Evolutionary conservation across 2,113 vertebrate genomes (phyloP).

Genomic region (Girardinichthys multiradiatus): DNA sequence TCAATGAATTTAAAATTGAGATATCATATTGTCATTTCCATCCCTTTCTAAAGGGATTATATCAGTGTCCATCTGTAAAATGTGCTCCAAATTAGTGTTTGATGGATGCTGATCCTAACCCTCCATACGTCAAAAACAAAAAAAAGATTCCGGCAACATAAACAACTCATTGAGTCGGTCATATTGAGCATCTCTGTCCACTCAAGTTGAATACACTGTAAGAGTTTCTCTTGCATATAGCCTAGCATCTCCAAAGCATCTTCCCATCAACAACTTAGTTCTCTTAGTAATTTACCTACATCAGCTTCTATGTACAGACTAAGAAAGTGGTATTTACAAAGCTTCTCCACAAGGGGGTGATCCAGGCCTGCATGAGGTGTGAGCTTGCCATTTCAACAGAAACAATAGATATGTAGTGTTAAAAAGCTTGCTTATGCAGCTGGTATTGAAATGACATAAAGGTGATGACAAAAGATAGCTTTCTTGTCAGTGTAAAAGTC

Average conservation of each 20-base stretch:
- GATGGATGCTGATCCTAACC: background rate
- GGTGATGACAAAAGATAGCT: constrained; percentile 42
- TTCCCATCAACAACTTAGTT: constrained; percentile 64
- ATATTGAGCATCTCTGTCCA: constrained; percentile 35
- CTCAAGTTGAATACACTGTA: constrained; percentile 51
- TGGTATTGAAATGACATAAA: constrained; percentile 66
- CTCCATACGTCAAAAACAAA: background rate
- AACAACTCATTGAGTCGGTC: constrained; percentile 31
- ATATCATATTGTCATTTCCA: background rate
- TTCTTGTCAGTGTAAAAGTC: constrained; percentile 21
- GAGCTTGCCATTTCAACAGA: constrained; percentile 53
- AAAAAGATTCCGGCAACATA: background rate
- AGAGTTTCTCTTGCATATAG: constrained; percentile 77
- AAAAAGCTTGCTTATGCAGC: constrained; percentile 71
- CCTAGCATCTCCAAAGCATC: constrained; percentile 69
- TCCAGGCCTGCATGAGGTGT: constrained; percentile 59
- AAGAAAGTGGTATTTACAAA: constrained; percentile 78
- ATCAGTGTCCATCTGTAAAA: background rate
- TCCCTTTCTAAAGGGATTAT: background rate
- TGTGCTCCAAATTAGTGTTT: no score
- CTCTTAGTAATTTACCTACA: constrained; percentile 73
- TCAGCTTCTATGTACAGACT: constrained; percentile 78
- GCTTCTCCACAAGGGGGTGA: constrained; percentile 79
- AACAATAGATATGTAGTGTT: constrained; percentile 66
- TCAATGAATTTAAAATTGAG: background rate